A percentile compares a stretch with the other conserved stretches of the same genome.
Conservation (phyloP, 92 coral and sea anemone genomes). For the Actinostola sp. region DNA sequence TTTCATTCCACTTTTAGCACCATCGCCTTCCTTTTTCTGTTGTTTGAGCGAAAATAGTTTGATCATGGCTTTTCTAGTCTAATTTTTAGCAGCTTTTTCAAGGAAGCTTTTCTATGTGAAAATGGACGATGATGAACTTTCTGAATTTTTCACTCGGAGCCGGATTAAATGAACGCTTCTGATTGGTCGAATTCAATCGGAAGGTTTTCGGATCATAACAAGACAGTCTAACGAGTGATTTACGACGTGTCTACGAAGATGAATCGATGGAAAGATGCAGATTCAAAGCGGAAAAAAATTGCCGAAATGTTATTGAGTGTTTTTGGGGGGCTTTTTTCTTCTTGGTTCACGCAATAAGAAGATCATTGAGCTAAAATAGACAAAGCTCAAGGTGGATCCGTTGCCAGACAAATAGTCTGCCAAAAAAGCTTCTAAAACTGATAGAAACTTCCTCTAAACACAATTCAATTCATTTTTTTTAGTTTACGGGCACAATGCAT, state of each 20-base stretch:
- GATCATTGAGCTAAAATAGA: too few relatives aligned
- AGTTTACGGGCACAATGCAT: too few relatives aligned
- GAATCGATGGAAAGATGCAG: background rate
- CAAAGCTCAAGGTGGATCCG: too few relatives aligned
- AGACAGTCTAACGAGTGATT: conserved; percentile 7
- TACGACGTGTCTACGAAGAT: conserved; percentile 3
- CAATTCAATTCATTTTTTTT: too few relatives aligned
- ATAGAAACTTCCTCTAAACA: too few relatives aligned
- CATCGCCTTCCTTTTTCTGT: conserved; percentile 99
- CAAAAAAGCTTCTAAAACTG: too few relatives aligned
- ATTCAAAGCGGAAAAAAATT: background rate
- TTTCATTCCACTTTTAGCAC: conserved; percentile 90
- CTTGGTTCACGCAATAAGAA: too few relatives aligned
- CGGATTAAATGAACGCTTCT: conserved; percentile 55
- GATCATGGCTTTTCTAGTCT: conserved; percentile 81
- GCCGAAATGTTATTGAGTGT: too few relatives aligned
- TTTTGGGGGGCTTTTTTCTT: too few relatives aligned
- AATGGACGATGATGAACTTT: conserved; percentile 62
- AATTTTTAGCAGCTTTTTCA: conserved; percentile 30
- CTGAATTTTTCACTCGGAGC: conserved; percentile 75
- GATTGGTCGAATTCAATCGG: conserved; percentile 73
- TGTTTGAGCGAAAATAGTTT: conserved; percentile 93
- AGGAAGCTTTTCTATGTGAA: conserved; percentile 31
- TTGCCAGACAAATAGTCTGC: too few relatives aligned
- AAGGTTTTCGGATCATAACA: conserved; percentile 34